Evolutionary conservation across 2,113 vertebrate species (phyloP).

Genomic region (Pterocles burchelli): DNA sequence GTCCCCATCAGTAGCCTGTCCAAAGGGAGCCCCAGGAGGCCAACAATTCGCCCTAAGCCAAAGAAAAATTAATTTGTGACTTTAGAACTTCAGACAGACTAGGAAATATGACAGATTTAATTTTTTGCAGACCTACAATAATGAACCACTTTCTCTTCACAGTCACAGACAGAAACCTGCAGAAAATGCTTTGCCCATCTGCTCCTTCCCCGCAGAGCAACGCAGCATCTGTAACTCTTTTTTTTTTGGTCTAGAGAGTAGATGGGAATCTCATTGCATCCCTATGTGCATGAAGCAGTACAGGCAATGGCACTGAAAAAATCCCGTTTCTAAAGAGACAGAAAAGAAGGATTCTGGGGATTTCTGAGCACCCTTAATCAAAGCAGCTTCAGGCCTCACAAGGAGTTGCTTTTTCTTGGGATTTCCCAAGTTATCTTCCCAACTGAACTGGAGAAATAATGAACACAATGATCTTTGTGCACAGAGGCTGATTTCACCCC

Average conservation of each 20-base stretch:
- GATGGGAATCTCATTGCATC: not conserved
- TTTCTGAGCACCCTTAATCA: not conserved
- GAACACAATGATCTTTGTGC: not conserved
- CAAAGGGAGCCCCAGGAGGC: not conserved
- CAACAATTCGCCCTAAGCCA: not conserved
- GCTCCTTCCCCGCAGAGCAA: not conserved
- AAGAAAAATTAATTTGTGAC: constrained; percentile 2
- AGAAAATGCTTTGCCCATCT: not conserved
- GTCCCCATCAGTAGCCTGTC: constrained; percentile 1
- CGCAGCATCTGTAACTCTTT: no score
- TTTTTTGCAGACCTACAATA: not conserved
- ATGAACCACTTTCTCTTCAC: not conserved
- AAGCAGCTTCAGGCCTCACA: not conserved
- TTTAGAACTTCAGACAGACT: not conserved
- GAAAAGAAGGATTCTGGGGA: not conserved
- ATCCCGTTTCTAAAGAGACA: not conserved
- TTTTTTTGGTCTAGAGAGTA: not conserved
- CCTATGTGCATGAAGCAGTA: accelerated
- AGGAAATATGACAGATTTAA: not conserved
- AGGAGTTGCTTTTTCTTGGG: not conserved
- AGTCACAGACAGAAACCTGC: not conserved
- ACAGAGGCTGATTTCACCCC: not conserved
- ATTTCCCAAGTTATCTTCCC: not conserved
- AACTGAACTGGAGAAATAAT: not conserved
- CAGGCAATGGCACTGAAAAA: accelerated